Evolutionary conservation across 2,797 vertebrate genomes (phyloP).

Genomic region (Molossus molossus): DNA sequence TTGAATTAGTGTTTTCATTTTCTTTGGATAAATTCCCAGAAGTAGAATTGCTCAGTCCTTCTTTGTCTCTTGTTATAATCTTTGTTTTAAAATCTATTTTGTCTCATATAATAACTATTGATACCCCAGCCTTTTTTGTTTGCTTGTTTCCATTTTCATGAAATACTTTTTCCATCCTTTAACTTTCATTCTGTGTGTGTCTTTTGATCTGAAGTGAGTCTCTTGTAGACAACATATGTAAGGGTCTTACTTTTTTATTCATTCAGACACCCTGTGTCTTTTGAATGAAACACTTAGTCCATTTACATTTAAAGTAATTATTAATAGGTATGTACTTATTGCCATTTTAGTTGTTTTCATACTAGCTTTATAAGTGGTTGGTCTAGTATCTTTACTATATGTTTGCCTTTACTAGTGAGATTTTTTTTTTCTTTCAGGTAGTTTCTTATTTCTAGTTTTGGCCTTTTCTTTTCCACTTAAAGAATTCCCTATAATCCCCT

Average conservation of each 20-base stretch:
- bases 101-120: not conserved
- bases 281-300: not conserved
- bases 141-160: not conserved
- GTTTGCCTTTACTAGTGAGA: not conserved
- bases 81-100: not conserved
- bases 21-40: not conserved
- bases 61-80: not conserved
- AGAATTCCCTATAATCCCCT: not conserved
- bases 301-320: not conserved
- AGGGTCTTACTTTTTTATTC: not conserved
- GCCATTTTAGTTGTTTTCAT: not conserved
- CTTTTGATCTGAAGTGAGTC: not conserved
- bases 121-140: not conserved
- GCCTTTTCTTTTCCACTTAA: not conserved
- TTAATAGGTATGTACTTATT: not conserved
- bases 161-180: not conserved
- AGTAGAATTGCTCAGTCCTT: not conserved
- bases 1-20: not conserved
- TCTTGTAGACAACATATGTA: not conserved
- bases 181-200: conserved; percentile 8
- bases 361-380: not conserved
- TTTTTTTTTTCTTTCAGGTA: not conserved
- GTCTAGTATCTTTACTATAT: not conserved
- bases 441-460: not conserved
- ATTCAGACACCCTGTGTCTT: not conserved